Evolutionary conservation across 2,797 vertebrate genomes (phyloP).

Genomic region (Acrossocheilus wenchowensis): DNA sequence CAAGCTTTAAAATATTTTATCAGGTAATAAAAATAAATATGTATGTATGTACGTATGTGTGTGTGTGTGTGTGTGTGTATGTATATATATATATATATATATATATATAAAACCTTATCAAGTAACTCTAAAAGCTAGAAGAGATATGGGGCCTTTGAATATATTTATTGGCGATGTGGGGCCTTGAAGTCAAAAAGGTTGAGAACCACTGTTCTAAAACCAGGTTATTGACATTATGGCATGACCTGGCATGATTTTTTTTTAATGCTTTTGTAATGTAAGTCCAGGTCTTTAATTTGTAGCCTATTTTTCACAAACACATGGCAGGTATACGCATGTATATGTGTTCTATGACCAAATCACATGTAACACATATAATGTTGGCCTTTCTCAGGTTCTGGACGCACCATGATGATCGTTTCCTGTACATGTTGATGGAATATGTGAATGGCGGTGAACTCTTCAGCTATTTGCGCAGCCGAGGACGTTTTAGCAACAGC

Average conservation of each 20-base stretch:
- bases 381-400: conserved; percentile 82
- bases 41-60: no score
- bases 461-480: conserved; percentile 92
- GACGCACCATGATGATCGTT: conserved; percentile 92
- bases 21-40: no score
- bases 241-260: not conserved
- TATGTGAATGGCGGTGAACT: conserved; percentile 95
- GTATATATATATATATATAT: no score
- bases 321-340: not conserved
- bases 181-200: not conserved
- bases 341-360: not conserved
- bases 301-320: not conserved
- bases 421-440: conserved; percentile 97
- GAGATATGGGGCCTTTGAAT: not conserved
- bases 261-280: no score
- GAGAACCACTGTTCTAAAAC: not conserved
- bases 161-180: not conserved
- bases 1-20: not conserved
- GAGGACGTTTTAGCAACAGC: conserved; percentile 88
- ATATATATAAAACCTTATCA: not conserved
- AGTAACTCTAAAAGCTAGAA: not conserved
- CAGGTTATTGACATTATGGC: not conserved
- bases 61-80: no score
- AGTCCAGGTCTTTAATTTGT: not conserved
- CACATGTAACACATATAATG: not conserved